Percentiles rank a stretch among this genome's conserved stretches.
These are phyloP conservation scores for Vombatus ursinus DNA, from an alignment of 2,113 vertebrate genomes.

Conservation along the genomic window DNA sequence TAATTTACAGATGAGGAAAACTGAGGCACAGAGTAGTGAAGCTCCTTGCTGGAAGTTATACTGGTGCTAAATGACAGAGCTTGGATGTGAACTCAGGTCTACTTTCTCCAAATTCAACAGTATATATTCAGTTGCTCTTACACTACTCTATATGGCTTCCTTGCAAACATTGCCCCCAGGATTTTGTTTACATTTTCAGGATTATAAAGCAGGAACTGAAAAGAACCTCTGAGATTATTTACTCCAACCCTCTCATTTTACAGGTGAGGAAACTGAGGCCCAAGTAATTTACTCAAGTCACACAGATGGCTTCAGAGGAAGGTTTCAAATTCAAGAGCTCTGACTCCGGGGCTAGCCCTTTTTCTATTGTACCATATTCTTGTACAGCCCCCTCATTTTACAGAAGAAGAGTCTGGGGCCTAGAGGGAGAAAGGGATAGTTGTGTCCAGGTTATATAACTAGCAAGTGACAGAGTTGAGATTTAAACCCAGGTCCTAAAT, in stretches of 20 bases:
- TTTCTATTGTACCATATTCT: not conserved
- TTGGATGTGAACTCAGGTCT: not conserved
- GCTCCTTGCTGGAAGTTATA: not conserved
- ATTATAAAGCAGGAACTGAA: no score
- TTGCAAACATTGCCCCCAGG: not conserved
- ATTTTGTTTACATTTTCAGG: not conserved
- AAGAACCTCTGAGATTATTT: no score
- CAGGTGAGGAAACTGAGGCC: constrained; percentile 41
- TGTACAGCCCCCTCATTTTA: constrained; percentile 5
- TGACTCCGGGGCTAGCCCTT: not conserved
- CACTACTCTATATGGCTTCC: not conserved
- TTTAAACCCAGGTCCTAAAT: constrained; percentile 22
- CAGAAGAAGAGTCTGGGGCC: not conserved
- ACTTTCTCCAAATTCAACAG: not conserved
- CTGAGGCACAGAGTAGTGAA: not conserved
- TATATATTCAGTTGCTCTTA: not conserved
- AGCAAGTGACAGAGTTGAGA: not conserved
- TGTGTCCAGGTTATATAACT: not conserved
- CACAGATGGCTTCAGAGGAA: not conserved
- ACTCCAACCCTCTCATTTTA: constrained; percentile 11
- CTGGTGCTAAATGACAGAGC: not conserved
- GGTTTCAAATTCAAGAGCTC: not conserved
- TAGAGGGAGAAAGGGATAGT: not conserved
- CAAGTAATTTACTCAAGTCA: constrained; percentile 27
- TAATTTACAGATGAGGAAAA: not conserved